Base-by-base conservation (phyloP, 2,888 invertebrate species). In the Habroteleia sp. region DNA sequence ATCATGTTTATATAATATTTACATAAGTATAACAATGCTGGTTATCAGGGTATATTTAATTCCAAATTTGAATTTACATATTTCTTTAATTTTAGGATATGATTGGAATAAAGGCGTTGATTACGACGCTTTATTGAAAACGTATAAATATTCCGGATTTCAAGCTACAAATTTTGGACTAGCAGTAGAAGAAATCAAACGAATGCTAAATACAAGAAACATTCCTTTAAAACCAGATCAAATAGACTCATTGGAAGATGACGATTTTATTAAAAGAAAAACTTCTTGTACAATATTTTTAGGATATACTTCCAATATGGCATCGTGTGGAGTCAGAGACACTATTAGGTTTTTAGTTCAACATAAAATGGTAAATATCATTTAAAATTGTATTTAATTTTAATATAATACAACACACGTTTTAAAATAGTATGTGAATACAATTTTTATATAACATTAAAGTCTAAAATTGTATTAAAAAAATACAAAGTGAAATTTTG, bases 281-380 rank as follows among this genome's bases (percentile, higher is more conserved):
- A 91, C 91, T 8, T 94, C 93, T 82, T 99, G 99, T 85, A 98
- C 99, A 1, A 95, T 99, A 84, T 99, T 99, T 89, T 89, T 99
- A 75, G 98, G 98, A 1, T 99, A 94, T 86, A 99, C 99, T 0
- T 99, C 99, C 0, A 99, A 99, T 89, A 93, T 99, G 91, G 95
- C 97, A 20, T 99, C 99, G 0, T 95, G 96, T 54, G 99, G 99
- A 1, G 90, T 99, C 68, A 90, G 99, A 74, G 99, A 99, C 84
- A 94, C 95, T 0, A 93, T 99, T 74, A 90, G 94, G 54, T 99
- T 96, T 90, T 90, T 97, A 58, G 95, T 94, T 0, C 92, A 97
- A 84, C 93, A 96, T 85, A 93, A 93, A 86, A 92, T 97, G 91
- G 93, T 93, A 42, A 37, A 5, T 33, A 33, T 33, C 14, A 6